Conservation (phyloP, 2,113 vertebrate genomes). For the Oostethus manadensis region DNA sequence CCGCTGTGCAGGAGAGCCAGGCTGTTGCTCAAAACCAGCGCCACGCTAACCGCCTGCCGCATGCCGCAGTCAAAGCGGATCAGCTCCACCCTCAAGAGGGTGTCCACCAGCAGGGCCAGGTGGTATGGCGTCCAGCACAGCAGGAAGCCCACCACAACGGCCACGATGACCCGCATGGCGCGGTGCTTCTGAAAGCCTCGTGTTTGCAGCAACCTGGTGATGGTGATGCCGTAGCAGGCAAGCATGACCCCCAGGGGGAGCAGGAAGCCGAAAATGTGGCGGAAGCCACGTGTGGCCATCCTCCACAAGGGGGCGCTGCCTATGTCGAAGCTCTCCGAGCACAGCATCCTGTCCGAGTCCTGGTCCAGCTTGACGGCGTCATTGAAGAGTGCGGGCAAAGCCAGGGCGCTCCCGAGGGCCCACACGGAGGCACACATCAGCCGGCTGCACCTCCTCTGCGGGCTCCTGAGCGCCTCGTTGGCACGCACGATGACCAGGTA, state of each 20-base stretch:
- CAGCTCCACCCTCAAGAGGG: slow-evolving; percentile 40
- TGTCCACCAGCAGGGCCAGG: slow-evolving; percentile 56
- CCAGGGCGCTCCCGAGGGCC: slow-evolving; percentile 42
- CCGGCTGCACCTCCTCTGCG: slow-evolving; percentile 29
- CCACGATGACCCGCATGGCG: slow-evolving; percentile 73
- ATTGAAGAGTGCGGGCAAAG: slow-evolving; percentile 55
- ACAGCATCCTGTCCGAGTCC: not conserved
- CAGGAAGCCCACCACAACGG: slow-evolving; percentile 68
- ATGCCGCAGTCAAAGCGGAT: slow-evolving; percentile 27
- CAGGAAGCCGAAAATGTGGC: slow-evolving; percentile 67
- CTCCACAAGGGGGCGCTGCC: slow-evolving; percentile 32
- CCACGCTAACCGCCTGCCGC: slow-evolving; percentile 25
- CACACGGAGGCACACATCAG: slow-evolving; percentile 50
- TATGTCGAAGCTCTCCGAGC: slow-evolving; percentile 27
- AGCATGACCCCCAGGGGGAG: slow-evolving; percentile 67
- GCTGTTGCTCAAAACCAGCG: slow-evolving; percentile 40
- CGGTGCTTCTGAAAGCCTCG: slow-evolving; percentile 69
- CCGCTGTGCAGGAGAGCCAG: slow-evolving; percentile 71
- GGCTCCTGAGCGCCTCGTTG: not conserved
- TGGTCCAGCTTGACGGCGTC: accelerated
- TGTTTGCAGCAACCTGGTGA: slow-evolving; percentile 56
- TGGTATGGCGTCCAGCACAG: slow-evolving; percentile 73
- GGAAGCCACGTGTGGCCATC: slow-evolving; percentile 28
- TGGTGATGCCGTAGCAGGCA: slow-evolving; percentile 66
- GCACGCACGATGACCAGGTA: slow-evolving; percentile 63